A percentile compares a stretch with the other conserved stretches of the same genome.
Conservation (phyloP, 1,140 invertebrate genomes). For the Heliconius congener region DNA sequence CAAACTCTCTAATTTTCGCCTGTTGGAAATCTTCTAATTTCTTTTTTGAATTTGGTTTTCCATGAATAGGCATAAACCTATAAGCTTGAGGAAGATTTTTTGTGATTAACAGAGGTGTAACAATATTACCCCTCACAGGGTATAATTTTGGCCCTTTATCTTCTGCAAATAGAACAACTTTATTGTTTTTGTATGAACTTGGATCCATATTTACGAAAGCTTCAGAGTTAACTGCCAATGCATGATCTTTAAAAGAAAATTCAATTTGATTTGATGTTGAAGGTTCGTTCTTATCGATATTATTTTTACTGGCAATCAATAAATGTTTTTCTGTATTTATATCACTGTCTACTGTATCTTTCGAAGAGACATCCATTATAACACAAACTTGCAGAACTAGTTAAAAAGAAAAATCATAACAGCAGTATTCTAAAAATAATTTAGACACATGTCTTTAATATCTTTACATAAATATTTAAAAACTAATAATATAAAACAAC, state of each 20-base stretch:
- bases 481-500: too few relatives aligned
- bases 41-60: conserved; percentile 44
- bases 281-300: neutral
- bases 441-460: too few relatives aligned
- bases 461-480: too few relatives aligned
- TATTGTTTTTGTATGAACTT: conserved; percentile 4
- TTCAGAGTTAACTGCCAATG: neutral
- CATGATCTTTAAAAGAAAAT: neutral
- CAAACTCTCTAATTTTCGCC: conserved; percentile 57
- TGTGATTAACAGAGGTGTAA: conserved; percentile 53
- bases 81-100: conserved; percentile 57
- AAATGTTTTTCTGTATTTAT: neutral
- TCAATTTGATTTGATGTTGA: conserved; percentile 17
- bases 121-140: conserved; percentile 46
- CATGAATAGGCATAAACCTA: conserved; percentile 55
- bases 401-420: neutral
- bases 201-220: neutral
- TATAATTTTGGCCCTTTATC: conserved; percentile 49
- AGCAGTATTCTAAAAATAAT: neutral
- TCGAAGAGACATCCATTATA: neutral
- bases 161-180: conserved; percentile 23
- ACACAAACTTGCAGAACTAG: neutral
- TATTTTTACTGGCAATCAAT: neutral
- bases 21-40: conserved; percentile 44
- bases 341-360: neutral